Conservation (phyloP, 2,888 invertebrate species). For the Gymnosoma rotundatum region DNA sequence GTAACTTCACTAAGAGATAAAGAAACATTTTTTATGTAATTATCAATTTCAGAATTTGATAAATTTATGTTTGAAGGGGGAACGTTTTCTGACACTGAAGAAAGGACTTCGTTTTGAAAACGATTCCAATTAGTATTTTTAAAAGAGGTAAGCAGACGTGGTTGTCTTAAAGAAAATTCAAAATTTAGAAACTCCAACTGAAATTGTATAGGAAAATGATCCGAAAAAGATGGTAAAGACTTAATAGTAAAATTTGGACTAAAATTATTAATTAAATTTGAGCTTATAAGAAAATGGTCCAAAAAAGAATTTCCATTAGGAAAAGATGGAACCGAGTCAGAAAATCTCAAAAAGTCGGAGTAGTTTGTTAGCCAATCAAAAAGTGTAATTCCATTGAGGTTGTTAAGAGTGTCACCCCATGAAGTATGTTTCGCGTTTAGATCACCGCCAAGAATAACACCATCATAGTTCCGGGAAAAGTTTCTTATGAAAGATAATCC, state of each 20-base stretch:
- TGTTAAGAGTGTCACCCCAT: conserved; percentile 5
- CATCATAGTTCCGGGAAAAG: too few species aligned
- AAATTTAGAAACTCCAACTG: conserved; percentile 5
- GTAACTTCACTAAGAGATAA: too few species aligned
- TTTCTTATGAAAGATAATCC: too few species aligned
- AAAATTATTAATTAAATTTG: background rate
- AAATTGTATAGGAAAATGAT: conserved; percentile 6
- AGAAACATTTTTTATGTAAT: too few species aligned
- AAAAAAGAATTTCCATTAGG: background rate
- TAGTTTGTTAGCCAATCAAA: background rate
- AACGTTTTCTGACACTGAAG: background rate
- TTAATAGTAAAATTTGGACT: conserved; percentile 1
- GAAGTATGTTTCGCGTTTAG: conserved; percentile 11
- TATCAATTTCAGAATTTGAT: too few species aligned
- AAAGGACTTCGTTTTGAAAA: background rate
- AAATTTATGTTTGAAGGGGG: background rate
- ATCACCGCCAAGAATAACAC: conserved; percentile 4
- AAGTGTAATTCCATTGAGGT: conserved; percentile 3
- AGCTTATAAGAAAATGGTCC: background rate
- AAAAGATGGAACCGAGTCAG: background rate
- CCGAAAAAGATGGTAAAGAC: background rate
- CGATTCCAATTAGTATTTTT: conserved; percentile 1
- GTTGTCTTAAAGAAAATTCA: background rate
- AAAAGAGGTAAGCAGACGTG: background rate
- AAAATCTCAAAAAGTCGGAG: background rate